Evolutionary conservation across 2,888 invertebrate genomes (phyloP).

Genomic region (Heliconius ismenius): DNA sequence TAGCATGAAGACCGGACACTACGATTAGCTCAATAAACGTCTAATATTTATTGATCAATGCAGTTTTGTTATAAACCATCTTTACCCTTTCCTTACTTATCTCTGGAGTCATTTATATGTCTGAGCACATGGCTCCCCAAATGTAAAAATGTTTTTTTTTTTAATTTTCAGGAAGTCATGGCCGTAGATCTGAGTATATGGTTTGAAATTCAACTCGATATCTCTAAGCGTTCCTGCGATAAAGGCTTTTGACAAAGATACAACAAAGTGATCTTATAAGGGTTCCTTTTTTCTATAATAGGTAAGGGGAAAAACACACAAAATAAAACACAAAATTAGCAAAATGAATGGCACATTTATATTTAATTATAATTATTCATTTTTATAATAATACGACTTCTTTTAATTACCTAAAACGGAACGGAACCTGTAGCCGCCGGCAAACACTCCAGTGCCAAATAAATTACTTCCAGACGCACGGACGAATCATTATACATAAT

Average conservation of each 20-base stretch:
- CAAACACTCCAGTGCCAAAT: slow-evolving; percentile 58
- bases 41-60: slow-evolving; percentile 67
- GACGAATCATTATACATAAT: slow-evolving; percentile 22
- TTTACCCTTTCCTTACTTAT: not conserved
- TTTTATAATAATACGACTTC: slow-evolving; percentile 81
- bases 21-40: slow-evolving; percentile 65
- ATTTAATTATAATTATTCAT: slow-evolving; percentile 82
- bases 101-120: no score
- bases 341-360: slow-evolving; percentile 83
- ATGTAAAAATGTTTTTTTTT: no score
- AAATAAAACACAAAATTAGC: slow-evolving; percentile 79
- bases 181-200: no score
- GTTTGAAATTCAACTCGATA: no score
- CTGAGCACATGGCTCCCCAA: no score
- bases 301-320: no score
- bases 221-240: no score
- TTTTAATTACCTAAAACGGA: slow-evolving; percentile 68
- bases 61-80: slow-evolving; percentile 46
- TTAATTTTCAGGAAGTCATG: no score
- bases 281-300: no score
- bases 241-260: no score
- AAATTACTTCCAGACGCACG: slow-evolving; percentile 56
- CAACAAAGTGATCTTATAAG: no score
- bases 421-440: slow-evolving; percentile 46
- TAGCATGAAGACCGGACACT: slow-evolving; percentile 45